phyloP scores from a whole-genome alignment of 1,140 invertebrate genomes.

The Aphidius gifuensis region DNA sequence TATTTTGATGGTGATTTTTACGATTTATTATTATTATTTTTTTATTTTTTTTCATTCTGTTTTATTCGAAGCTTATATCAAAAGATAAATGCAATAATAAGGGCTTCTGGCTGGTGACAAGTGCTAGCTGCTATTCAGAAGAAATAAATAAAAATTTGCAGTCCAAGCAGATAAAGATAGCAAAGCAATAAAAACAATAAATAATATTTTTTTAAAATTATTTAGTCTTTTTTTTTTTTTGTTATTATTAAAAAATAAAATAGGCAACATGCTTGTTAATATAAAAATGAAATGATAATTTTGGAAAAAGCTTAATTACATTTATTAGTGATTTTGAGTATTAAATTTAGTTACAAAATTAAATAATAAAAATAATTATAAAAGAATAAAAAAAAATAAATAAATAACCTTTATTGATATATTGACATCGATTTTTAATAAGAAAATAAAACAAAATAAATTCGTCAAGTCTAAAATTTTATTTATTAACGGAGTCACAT shows the following conservation, averaged over 20 bases:
- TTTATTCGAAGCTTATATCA: not conserved
- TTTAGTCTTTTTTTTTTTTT: not conserved
- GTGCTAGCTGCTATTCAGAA: not conserved
- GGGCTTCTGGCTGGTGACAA: too few relatives aligned
- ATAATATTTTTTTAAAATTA: not conserved
- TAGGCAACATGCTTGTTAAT: too few relatives aligned
- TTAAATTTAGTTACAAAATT: too few relatives aligned
- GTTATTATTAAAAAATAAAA: not conserved
- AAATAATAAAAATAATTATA: too few relatives aligned
- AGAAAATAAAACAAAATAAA: not conserved
- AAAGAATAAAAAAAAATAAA: too few relatives aligned
- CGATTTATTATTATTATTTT: not conserved
- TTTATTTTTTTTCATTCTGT: not conserved
- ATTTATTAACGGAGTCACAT: slow-evolving; percentile 44
- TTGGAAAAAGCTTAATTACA: too few relatives aligned
- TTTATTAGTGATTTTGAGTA: too few relatives aligned
- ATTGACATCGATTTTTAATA: too few relatives aligned
- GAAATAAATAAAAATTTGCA: slow-evolving; percentile 40
- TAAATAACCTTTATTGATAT: not conserved
- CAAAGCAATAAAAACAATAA: slow-evolving; percentile 13
- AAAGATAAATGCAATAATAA: too few relatives aligned
- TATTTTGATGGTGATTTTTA: not conserved
- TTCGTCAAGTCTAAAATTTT: not conserved
- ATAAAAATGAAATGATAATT: too few relatives aligned
- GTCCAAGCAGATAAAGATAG: slow-evolving; percentile 39